Conservation (phyloP, 2,113 vertebrate species). For the Chaenocephalus aceratus region DNA sequence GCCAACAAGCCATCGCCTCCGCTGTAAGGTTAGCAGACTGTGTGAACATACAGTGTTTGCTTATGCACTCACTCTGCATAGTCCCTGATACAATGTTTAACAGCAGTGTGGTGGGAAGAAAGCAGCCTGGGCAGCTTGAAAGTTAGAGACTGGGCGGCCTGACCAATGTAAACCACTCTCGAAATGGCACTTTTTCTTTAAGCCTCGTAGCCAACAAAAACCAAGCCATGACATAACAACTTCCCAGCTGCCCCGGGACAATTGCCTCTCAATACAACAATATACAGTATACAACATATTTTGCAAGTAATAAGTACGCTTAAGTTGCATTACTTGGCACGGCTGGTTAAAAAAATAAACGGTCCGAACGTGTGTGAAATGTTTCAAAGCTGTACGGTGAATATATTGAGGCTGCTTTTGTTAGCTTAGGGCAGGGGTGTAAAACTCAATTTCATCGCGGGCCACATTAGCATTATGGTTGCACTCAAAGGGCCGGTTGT, state of each 20-base stretch:
- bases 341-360: not conserved
- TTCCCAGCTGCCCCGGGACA: conserved; percentile 38
- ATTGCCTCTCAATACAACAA: conserved; percentile 5
- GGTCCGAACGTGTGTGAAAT: not conserved
- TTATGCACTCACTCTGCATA: conserved; percentile 71
- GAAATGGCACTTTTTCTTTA: conserved; percentile 74
- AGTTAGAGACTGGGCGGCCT: conserved; percentile 72
- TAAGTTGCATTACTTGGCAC: not conserved
- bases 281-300: not conserved
- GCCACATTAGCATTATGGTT: too few species aligned
- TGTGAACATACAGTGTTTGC: conserved; percentile 75
- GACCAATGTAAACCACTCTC: conserved; percentile 78
- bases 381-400: not conserved
- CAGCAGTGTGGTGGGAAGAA: conserved; percentile 74
- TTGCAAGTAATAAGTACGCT: not conserved
- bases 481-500: too few species aligned
- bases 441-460: too few species aligned
- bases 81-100: conserved; percentile 73
- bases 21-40: conserved; percentile 53
- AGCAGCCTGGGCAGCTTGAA: conserved; percentile 68
- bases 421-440: not conserved
- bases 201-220: conserved; percentile 69
- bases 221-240: conserved; percentile 68
- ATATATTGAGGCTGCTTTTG: not conserved
- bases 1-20: conserved; percentile 59